Evolutionary conservation across 2,888 invertebrate species (phyloP).

Genomic region (Eumerus sabulonum): DNA sequence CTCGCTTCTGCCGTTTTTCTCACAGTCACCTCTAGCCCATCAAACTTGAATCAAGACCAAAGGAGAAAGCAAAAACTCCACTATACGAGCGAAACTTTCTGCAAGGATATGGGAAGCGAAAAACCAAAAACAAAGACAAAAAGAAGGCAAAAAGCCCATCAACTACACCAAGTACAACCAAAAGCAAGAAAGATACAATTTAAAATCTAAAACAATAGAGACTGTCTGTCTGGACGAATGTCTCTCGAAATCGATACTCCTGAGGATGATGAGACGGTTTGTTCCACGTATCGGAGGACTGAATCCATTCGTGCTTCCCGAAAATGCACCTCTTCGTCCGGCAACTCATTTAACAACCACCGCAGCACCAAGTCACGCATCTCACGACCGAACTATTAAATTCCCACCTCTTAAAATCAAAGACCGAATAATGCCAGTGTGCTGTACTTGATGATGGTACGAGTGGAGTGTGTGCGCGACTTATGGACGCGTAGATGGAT

Average conservation of each 20-base stretch:
- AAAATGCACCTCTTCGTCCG: conserved; percentile 33
- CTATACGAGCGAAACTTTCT: too few relatives aligned
- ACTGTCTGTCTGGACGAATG: too few relatives aligned
- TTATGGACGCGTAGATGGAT: conserved; percentile 68
- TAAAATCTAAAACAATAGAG: conserved; percentile 19
- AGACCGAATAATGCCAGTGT: conserved; percentile 56
- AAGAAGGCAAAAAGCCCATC: too few relatives aligned
- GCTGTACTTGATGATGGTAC: neutral
- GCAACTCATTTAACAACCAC: conserved; percentile 67
- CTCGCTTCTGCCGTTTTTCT: too few relatives aligned
- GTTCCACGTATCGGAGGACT: conserved; percentile 6
- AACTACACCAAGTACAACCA: too few relatives aligned
- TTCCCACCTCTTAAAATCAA: conserved; percentile 67
- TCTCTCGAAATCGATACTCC: too few relatives aligned
- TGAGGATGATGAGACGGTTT: neutral
- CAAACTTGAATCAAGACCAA: too few relatives aligned
- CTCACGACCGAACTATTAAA: conserved; percentile 73
- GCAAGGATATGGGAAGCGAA: too few relatives aligned
- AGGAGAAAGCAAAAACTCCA: too few relatives aligned
- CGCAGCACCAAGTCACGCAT: conserved; percentile 71
- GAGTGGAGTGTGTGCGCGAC: conserved; percentile 24
- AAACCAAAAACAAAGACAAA: too few relatives aligned
- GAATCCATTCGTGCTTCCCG: conserved; percentile 16
- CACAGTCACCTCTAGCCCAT: too few relatives aligned
- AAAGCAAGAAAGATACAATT: conserved; percentile 11